phyloP scores from a whole-genome alignment of 2,888 invertebrate species.

The Dastarcus helophoroides region DNA sequence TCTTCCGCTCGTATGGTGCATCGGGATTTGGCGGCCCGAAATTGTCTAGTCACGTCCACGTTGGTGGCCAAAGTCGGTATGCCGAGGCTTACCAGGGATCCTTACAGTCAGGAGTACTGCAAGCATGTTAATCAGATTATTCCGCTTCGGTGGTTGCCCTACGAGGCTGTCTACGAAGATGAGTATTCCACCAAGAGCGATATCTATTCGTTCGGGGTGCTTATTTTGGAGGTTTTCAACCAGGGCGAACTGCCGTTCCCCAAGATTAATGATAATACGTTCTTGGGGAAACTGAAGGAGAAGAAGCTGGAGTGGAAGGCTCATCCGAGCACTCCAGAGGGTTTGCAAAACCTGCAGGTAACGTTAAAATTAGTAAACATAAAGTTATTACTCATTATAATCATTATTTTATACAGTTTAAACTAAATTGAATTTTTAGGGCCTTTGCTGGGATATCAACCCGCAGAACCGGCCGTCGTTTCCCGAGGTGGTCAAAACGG shows the following conservation, averaged over 20 bases:
- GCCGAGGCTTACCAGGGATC: slow-evolving; percentile 69
- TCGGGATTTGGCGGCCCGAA: slow-evolving; percentile 83
- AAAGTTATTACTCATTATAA: slow-evolving; percentile 5
- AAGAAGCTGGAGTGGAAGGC: slow-evolving; percentile 57
- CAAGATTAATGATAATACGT: slow-evolving; percentile 64
- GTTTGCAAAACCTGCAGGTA: slow-evolving; percentile 48
- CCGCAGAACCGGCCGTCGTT: slow-evolving; percentile 59
- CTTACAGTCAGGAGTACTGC: slow-evolving; percentile 83
- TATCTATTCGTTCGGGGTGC: slow-evolving; percentile 81
- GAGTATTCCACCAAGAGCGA: slow-evolving; percentile 90
- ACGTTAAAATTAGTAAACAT: slow-evolving; percentile 12
- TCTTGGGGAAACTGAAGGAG: slow-evolving; percentile 51
- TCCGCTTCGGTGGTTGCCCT: slow-evolving; percentile 83
- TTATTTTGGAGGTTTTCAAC: slow-evolving; percentile 82
- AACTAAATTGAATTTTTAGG: slow-evolving; percentile 32
- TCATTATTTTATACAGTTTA: neutral
- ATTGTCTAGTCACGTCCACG: slow-evolving; percentile 76
- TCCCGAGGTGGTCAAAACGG: slow-evolving; percentile 43
- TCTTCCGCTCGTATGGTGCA: slow-evolving; percentile 70
- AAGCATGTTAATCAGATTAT: slow-evolving; percentile 74
- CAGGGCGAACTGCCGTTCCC: slow-evolving; percentile 68
- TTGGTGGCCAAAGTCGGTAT: slow-evolving; percentile 74
- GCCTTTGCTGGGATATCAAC: slow-evolving; percentile 54
- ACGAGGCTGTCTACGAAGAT: slow-evolving; percentile 80
- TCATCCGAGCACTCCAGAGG: slow-evolving; percentile 51